Conservation (phyloP, 2,888 invertebrate genomes). For the Tubulanus polymorphus region DNA sequence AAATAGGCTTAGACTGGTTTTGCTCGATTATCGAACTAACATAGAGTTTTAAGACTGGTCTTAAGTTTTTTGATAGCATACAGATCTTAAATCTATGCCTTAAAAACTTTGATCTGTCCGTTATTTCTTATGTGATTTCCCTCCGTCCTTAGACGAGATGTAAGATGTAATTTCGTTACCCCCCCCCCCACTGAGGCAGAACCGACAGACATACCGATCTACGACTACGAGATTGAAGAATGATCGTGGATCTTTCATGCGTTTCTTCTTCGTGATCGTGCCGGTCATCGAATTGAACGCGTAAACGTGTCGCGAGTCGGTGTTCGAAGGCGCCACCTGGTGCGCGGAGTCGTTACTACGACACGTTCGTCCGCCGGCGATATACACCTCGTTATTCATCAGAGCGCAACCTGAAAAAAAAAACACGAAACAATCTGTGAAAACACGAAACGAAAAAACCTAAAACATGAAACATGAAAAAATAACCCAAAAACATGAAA, state of each 20-base stretch:
- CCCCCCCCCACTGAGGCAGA: neutral
- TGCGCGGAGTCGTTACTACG: slow-evolving; percentile 49
- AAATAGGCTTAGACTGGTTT: too few relatives aligned
- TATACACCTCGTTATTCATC: slow-evolving; percentile 46
- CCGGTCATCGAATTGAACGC: slow-evolving; percentile 50
- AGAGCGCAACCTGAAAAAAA: slow-evolving; percentile 40
- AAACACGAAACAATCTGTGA: neutral
- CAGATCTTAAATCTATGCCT: too few relatives aligned
- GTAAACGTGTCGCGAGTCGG: slow-evolving; percentile 40
- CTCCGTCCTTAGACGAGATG: too few relatives aligned
- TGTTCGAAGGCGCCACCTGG: slow-evolving; percentile 47
- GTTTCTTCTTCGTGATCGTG: slow-evolving; percentile 56
- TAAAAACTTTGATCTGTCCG: too few relatives aligned
- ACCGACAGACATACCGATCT: slow-evolving; percentile 51
- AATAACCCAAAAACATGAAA: too few relatives aligned
- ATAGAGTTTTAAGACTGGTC: too few relatives aligned
- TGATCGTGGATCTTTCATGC: slow-evolving; percentile 56
- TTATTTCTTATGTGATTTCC: too few relatives aligned
- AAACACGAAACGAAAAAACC: neutral
- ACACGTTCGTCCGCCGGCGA: slow-evolving; percentile 49
- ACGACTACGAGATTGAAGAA: slow-evolving; percentile 57
- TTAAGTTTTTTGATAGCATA: too few relatives aligned
- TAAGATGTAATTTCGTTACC: too few relatives aligned
- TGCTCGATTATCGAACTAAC: too few relatives aligned
- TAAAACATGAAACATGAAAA: neutral